These are phyloP conservation scores for Parazoanthus darwini DNA, from an alignment of 92 coral and sea anemone genomes.

Conservation along the genomic window DNA sequence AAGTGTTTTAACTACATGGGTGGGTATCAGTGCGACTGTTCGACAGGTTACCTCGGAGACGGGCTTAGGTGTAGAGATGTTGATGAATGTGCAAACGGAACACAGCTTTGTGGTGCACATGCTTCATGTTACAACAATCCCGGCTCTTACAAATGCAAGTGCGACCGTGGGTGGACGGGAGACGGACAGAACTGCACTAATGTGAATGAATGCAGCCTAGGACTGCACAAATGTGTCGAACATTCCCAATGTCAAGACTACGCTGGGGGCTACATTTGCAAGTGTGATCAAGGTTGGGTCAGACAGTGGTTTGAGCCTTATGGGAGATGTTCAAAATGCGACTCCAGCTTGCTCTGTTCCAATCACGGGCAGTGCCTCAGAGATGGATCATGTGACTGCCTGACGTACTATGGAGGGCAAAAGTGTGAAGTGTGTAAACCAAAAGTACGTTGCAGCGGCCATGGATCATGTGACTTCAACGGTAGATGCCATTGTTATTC, in stretches of 20 bases:
- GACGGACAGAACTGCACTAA: conserved; percentile 61
- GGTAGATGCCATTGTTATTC: conserved; percentile 60
- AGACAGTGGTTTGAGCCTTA: conserved; percentile 79
- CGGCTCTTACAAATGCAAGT: conserved; percentile 61
- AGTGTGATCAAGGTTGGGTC: conserved; percentile 57
- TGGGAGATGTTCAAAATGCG: conserved; percentile 66
- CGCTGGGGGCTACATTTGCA: conserved; percentile 57
- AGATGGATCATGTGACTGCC: conserved; percentile 66
- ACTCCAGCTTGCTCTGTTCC: conserved; percentile 57
- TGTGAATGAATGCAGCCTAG: conserved; percentile 59
- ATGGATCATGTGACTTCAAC: conserved; percentile 66
- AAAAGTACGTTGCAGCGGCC: conserved; percentile 66
- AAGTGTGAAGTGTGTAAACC: conserved; percentile 57
- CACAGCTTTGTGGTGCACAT: conserved; percentile 45
- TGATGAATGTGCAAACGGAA: conserved; percentile 51
- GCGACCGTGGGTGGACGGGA: conserved; percentile 67
- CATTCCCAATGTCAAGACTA: conserved; percentile 60
- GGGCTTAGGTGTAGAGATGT: conserved; percentile 58
- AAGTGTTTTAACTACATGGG: conserved; percentile 54
- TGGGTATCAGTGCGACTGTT: conserved; percentile 54
- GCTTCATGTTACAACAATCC: conserved; percentile 61
- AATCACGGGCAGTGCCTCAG: conserved; percentile 63
- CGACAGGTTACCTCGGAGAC: conserved; percentile 51
- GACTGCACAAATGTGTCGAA: conserved; percentile 55
- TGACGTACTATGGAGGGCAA: conserved; percentile 49